A percentile compares a stretch with the other conserved stretches of the same genome.
Evolutionary conservation across 1,140 invertebrate genomes (phyloP).

Genomic region (Papilio polytes): DNA sequence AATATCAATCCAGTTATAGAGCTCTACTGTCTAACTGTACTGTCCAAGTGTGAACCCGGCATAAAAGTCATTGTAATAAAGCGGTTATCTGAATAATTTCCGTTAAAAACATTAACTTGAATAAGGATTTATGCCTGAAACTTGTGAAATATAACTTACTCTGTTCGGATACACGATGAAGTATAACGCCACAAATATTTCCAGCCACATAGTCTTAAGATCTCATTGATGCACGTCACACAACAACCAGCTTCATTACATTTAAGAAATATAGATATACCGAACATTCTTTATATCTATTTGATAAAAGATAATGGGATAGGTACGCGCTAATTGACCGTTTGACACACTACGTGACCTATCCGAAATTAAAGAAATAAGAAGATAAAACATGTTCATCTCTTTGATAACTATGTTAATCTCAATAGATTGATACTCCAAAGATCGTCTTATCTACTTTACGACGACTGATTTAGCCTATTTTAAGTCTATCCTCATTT

Average conservation of each 20-base stretch:
- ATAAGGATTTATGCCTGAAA: too few relatives aligned
- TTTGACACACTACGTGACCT: slow-evolving; percentile 36
- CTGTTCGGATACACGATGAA: slow-evolving; percentile 43
- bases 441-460: background rate
- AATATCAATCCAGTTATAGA: too few relatives aligned
- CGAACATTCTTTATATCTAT: slow-evolving; percentile 32
- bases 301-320: slow-evolving; percentile 34
- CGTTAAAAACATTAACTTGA: too few relatives aligned
- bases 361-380: background rate
- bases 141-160: slow-evolving; percentile 50
- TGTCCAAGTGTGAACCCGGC: too few relatives aligned
- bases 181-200: slow-evolving; percentile 45
- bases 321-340: slow-evolving; percentile 28
- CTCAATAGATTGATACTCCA: slow-evolving; percentile 2
- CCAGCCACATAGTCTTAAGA: slow-evolving; percentile 51
- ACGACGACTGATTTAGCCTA: too few relatives aligned
- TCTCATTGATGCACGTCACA: slow-evolving; percentile 46
- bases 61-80: too few relatives aligned
- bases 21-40: too few relatives aligned
- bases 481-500: too few relatives aligned
- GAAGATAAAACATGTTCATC: slow-evolving; percentile 33
- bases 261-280: slow-evolving; percentile 35
- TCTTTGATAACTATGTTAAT: slow-evolving; percentile 26
- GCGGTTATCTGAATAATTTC: too few relatives aligned
- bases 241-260: slow-evolving; percentile 11